Evolutionary conservation across 2,888 invertebrate genomes (phyloP).

Genomic region (Melanchra persicariae): DNA sequence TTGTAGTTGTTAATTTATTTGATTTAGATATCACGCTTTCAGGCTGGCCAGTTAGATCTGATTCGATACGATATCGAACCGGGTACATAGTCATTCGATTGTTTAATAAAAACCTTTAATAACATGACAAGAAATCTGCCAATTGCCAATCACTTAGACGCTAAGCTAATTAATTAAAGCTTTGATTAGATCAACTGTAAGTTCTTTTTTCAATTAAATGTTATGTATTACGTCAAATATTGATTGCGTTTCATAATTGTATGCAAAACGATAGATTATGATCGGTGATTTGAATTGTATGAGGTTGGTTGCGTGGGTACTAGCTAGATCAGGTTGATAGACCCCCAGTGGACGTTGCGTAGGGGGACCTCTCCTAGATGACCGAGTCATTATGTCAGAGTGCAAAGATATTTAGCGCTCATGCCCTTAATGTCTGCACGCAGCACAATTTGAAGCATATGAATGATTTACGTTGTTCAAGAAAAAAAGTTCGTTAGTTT

Average conservation of each 20-base stretch:
- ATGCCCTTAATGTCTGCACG: background rate
- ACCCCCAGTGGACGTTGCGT: slow-evolving; percentile 46
- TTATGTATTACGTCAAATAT: slow-evolving; percentile 55
- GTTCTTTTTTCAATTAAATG: slow-evolving; percentile 47
- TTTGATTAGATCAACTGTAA: slow-evolving; percentile 52
- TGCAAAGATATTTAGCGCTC: background rate
- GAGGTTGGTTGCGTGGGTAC: slow-evolving; percentile 53
- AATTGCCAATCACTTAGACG: slow-evolving; percentile 59
- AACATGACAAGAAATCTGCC: slow-evolving; percentile 66
- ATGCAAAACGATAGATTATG: slow-evolving; percentile 61
- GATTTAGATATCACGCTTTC: slow-evolving; percentile 76
- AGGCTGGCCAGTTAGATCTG: slow-evolving; percentile 51
- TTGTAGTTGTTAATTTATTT: slow-evolving; percentile 73
- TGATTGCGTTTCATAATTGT: slow-evolving; percentile 62
- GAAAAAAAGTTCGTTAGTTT: no score
- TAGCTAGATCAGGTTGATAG: slow-evolving; percentile 22
- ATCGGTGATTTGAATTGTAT: slow-evolving; percentile 64
- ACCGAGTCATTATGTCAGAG: slow-evolving; percentile 1
- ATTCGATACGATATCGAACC: slow-evolving; percentile 52
- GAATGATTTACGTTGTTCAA: no score
- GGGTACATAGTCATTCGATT: slow-evolving; percentile 53
- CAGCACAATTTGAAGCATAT: no score
- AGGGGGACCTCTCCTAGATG: slow-evolving; percentile 32
- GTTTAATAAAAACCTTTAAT: slow-evolving; percentile 64
- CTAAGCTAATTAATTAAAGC: slow-evolving; percentile 62